Conservation (phyloP, 2,888 invertebrate genomes). For the Cheilosia soror region DNA sequence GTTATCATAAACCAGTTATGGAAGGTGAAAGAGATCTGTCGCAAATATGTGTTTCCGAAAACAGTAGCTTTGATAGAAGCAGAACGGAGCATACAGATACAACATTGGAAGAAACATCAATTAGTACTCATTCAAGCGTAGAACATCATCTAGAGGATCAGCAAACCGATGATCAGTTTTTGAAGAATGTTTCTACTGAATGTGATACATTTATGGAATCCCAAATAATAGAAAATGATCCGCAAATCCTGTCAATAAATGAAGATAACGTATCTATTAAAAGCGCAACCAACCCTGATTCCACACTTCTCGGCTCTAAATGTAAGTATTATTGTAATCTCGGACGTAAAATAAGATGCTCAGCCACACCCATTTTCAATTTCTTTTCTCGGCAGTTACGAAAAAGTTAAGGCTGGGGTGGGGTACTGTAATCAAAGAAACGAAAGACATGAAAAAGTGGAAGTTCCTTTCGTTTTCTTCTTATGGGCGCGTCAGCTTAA, state of each 20-base stretch:
- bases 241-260: neutral
- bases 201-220: neutral
- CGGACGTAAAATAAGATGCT: too few species aligned
- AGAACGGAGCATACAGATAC: too few species aligned
- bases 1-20: neutral
- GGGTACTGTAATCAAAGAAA: too few species aligned
- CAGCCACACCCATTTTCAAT: too few species aligned
- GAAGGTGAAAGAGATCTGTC: neutral
- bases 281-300: slow-evolving; percentile 24
- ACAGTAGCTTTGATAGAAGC: too few species aligned
- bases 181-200: neutral
- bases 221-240: neutral
- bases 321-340: slow-evolving; percentile 1
- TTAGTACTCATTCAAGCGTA: neutral
- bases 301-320: slow-evolving; percentile 10
- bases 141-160: neutral
- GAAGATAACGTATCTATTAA: neutral
- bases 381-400: too few species aligned
- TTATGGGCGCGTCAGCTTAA: too few species aligned
- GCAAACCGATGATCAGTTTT: neutral
- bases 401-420: too few species aligned
- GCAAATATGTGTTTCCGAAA: too few species aligned
- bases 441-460: too few species aligned
- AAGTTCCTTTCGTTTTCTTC: too few species aligned
- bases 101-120: too few species aligned